Evolutionary conservation across 2,888 invertebrate genomes (phyloP), one percentile per base, ranked within the genome.

Genomic region (Nomada fucata): DNA sequence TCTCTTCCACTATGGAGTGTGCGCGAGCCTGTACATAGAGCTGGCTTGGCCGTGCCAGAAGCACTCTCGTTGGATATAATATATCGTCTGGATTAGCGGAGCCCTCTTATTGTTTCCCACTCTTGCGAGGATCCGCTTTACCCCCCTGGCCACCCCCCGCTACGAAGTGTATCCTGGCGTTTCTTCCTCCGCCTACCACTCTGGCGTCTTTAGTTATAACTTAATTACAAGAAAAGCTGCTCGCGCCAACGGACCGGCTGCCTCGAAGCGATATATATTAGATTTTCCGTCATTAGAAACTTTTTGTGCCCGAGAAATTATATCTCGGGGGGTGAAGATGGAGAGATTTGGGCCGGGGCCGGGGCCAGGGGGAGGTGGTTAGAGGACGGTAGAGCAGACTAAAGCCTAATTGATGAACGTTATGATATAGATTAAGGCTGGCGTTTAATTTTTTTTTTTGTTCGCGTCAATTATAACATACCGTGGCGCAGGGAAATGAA

Each of bases 101-200:
- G 89, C 89, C 90, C 90, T 91, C 92, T 93, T 93, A 93, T 93
- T 93, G 93, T 94, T 93, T 94, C 93, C 92, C 91, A 91, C 92
- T 92, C 90, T 90, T 89, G 90, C 89, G 88, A 90, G 77, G 88
- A 86, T 81, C 76, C 47, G 70, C 70, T 75, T 65, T 74, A 55
- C 61, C 70, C 76, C 60, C 50, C 65, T 74, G 72, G 55, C 61
- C 65, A 18, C 57, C 57, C 67, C 23, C 20, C 7, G 20, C 75
- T 77, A 52, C 64, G 77, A 82, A 68, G 65, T 74, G 76, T 88
- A 84, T 71, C 74, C 80, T 65, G 79, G 75, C 72, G 67, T 75
- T 78, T 78, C 86, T 83, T 71, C 67, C 78, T 69, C 64, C 81
- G 79, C 18, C 18, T 68, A 26, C 5, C 29, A 18, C 44, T 29